Base-by-base conservation (phyloP, 2,888 invertebrate genomes). In the Meteorus cinctellus region DNA sequence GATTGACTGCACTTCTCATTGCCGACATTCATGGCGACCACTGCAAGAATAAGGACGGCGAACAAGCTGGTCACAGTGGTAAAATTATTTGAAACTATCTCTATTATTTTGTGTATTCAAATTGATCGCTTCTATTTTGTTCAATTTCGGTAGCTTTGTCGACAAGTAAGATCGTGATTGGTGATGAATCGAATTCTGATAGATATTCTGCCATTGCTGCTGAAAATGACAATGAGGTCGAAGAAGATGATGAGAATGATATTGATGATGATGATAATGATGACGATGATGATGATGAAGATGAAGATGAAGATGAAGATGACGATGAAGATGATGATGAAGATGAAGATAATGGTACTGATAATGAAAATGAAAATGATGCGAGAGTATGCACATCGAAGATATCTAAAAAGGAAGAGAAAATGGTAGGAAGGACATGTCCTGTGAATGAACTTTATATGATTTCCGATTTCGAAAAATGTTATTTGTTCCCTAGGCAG, bases 1-100 rank as follows among this genome's bases (percentile, higher is more conserved):
- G 95, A 0, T 88, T 96, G 79, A 94, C 92, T 72, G 95, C 93
- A 4, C 90, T 95, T 63, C 90, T 96, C 10, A 94, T 96, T 83
- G 93, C 95, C 6, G 95, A 95, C 86, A 91, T 90, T 6, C 87
- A 88, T 45, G 77, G 48, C 55, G 72, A 72, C n/a, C 71, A 66
- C 55, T 45, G 29, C 19, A 72, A 12, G 59, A 71, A 12, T 34
- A 75, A 19, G 12, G 68, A 72, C 68, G 73, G 60, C 12, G 62
- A 74, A 4, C 68, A 77, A 63, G 72, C 55, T 74, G 16, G 66
- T 1, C 86, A 89, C 3, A 90, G 90, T 76, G 92, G 90, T 86
- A 91, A 91, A 74, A 71, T 34, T 65, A 70, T 60, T 27, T 6
- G 62, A 63, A 36, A 63, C 27, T 16, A 29, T 59, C 19, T 19